Base-by-base conservation (phyloP, 2,797 vertebrate species). In the Neomorphus geoffroyi region DNA sequence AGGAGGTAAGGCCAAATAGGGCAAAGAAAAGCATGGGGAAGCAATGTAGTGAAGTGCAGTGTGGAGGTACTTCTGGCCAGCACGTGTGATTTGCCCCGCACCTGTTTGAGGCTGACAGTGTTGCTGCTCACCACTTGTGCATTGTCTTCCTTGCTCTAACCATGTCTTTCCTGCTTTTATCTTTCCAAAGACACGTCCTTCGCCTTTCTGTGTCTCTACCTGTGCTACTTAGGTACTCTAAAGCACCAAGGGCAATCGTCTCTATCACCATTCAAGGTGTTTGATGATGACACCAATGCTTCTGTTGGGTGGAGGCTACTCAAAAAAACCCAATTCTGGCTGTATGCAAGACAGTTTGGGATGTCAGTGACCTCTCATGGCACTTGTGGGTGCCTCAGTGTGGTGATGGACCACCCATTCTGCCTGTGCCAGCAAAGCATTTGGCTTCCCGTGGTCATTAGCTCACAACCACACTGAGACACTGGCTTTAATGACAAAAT, bases 371-470 rank as follows among this genome's bases (percentile, higher is more conserved):
- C 35, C 21, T 35, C 74, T 43, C 32, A 56, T 9, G 7, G 15
- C 43, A 21, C 14, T 15, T 11, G 2, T 72, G 56, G 21, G 46
- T 51, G 61, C 57, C 14, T 15, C 4, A 10, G 5, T 3, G 26
- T 23, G 33, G 7, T 35, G 33, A 32, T 53, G 58, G 58, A 33
- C 14, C 41, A 37, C 50, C 17, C 26, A 6, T 28, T 6, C 37
- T 11, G 7, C 9, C 16, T 41, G 4, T 37, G 39, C 33, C 14
- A 45, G 51, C 26, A 30, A 18, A 57, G 26, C 46, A 10, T 26
- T 23, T 60, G 33, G 11, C 5, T 77, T 9, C 41, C 22, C 0
- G 0, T 2, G 18, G 13, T 30, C 57, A 13, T 18, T 54, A 56
- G n/a, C 50, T 39, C 66, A 45, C 24, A 50, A 12, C 51, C 19